Evolutionary conservation across 2,113 vertebrate genomes (phyloP).

Genomic region (Pelobates fuscus): DNA sequence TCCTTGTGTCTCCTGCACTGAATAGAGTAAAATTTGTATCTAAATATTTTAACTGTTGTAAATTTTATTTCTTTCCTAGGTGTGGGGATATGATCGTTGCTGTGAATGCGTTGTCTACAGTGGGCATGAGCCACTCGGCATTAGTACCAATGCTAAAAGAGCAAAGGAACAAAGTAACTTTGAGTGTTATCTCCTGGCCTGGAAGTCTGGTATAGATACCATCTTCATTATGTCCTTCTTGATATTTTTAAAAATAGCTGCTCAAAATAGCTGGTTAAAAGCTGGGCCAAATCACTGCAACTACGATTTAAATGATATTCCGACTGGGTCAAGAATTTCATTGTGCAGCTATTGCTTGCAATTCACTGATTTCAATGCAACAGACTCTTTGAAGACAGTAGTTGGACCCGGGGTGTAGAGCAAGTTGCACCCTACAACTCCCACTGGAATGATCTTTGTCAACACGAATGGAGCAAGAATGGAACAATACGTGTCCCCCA

Average conservation of each 20-base stretch:
- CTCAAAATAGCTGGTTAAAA: slow-evolving; percentile 62
- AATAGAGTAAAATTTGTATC: too few species aligned
- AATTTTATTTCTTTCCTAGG: slow-evolving; percentile 64
- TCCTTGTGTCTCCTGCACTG: too few species aligned
- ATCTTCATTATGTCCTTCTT: slow-evolving; percentile 34
- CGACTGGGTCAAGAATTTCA: too few species aligned
- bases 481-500: too few species aligned
- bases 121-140: slow-evolving; percentile 97
- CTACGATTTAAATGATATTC: slow-evolving; percentile 26
- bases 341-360: too few species aligned
- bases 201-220: slow-evolving; percentile 85
- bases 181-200: slow-evolving; percentile 96
- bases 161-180: slow-evolving; percentile 91
- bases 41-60: too few species aligned
- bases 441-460: too few species aligned
- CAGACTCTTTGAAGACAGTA: too few species aligned
- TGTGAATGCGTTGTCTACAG: slow-evolving; percentile 89
- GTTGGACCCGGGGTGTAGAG: too few species aligned
- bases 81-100: slow-evolving; percentile 98
- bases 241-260: slow-evolving; percentile 49
- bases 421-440: too few species aligned
- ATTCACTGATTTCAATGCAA: too few species aligned
- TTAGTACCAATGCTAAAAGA: slow-evolving; percentile 97
- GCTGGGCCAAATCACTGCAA: slow-evolving; percentile 64
- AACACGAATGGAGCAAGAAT: too few species aligned